Conservation (phyloP, 2,888 invertebrate genomes). For the Trichacis sp. region DNA sequence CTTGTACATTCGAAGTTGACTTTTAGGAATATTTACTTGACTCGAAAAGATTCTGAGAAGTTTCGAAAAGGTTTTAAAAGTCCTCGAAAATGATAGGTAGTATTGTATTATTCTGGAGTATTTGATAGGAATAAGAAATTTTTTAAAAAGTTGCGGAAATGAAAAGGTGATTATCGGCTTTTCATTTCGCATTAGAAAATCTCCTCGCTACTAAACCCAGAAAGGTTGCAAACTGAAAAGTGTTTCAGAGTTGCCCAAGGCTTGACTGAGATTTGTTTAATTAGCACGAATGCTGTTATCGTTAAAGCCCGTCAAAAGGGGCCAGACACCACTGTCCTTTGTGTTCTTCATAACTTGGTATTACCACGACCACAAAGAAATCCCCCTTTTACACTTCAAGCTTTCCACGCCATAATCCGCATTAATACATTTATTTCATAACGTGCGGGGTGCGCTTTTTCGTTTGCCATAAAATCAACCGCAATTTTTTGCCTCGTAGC, state of each 20-base stretch:
- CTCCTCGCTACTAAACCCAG: slow-evolving; percentile 8
- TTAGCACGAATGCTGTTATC: slow-evolving; percentile 41
- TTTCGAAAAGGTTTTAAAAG: no score
- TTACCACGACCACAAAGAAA: slow-evolving; percentile 35
- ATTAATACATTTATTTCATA: slow-evolving; percentile 31
- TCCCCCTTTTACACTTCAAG: slow-evolving; percentile 20
- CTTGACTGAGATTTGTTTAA: slow-evolving; percentile 39
- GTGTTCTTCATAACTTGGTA: slow-evolving; percentile 20
- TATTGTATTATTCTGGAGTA: no score
- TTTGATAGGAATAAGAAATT: no score
- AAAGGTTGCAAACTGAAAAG: slow-evolving; percentile 25
- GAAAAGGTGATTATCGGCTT: no score
- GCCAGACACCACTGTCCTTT: slow-evolving; percentile 30
- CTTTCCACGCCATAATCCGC: slow-evolving; percentile 8
- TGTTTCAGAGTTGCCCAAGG: slow-evolving; percentile 26
- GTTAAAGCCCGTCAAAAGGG: slow-evolving; percentile 35
- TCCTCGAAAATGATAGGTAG: no score
- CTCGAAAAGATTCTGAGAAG: no score
- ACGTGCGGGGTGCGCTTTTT: not conserved
- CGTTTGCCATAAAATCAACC: no score
- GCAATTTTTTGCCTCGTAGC: no score
- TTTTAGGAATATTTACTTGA: no score
- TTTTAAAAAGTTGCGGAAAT: no score
- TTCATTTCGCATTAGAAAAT: slow-evolving; percentile 11
- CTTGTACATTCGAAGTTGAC: no score